These are phyloP conservation scores for Hirtodrosophila trivittata DNA, from an alignment of 2,888 invertebrate genomes.

Conservation along the genomic window DNA sequence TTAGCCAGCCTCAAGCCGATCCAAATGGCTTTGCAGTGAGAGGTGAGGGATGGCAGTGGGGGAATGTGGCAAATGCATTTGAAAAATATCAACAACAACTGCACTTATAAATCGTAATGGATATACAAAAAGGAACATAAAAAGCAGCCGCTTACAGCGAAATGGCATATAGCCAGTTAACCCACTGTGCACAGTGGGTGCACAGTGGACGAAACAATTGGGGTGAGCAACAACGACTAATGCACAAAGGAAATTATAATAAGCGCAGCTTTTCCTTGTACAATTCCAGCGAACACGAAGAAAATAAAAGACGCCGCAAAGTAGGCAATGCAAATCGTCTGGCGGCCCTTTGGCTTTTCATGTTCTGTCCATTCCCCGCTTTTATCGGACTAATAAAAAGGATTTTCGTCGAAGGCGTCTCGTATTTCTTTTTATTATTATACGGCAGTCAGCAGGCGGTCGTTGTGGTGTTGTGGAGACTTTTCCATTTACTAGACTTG, in stretches of 20 bases:
- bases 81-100: slow-evolving; percentile 37
- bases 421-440: slow-evolving; percentile 71
- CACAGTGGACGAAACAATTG: background rate
- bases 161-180: slow-evolving; percentile 60
- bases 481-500: slow-evolving; percentile 67
- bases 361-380: slow-evolving; percentile 32
- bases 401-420: slow-evolving; percentile 72
- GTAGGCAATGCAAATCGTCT: slow-evolving; percentile 72
- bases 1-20: slow-evolving; percentile 2
- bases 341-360: slow-evolving; percentile 51
- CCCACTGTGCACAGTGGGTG: slow-evolving; percentile 75
- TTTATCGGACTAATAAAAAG: slow-evolving; percentile 76
- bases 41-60: slow-evolving; percentile 2
- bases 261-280: slow-evolving; percentile 64
- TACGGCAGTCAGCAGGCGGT: slow-evolving; percentile 52
- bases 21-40: no score
- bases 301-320: slow-evolving; percentile 66
- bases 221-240: slow-evolving; percentile 38
- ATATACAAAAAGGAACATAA: slow-evolving; percentile 33
- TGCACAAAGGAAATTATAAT: slow-evolving; percentile 74
- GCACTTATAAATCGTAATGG: slow-evolving; percentile 53
- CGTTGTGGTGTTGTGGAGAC: slow-evolving; percentile 25
- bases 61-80: slow-evolving; percentile 47
- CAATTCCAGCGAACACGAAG: slow-evolving; percentile 40
- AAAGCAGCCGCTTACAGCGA: slow-evolving; percentile 52